Percentiles rank a stretch among this genome's conserved stretches.
These are phyloP conservation scores for Orchesellides sinensis DNA, from an alignment of 2,888 invertebrate genomes.

Conservation along the genomic window DNA sequence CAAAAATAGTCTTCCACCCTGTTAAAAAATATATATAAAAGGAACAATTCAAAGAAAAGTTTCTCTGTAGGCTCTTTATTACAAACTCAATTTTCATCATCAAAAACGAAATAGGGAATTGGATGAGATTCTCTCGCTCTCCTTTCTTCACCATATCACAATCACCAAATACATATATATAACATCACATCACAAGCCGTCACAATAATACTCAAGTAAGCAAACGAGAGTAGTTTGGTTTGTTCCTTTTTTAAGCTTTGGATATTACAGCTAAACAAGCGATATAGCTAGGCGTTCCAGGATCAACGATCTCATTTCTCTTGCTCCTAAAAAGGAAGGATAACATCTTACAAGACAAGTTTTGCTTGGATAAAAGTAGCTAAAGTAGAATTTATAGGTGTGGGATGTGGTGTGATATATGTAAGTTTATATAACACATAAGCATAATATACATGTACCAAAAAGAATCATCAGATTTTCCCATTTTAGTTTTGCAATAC, in stretches of 20 bases:
- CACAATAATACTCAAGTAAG: too few relatives aligned
- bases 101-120: slow-evolving; percentile 11
- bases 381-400: slow-evolving; percentile 39
- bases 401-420: too few relatives aligned
- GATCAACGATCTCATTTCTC: slow-evolving; percentile 60
- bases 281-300: slow-evolving; percentile 32
- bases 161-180: too few relatives aligned
- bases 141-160: too few relatives aligned
- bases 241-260: too few relatives aligned
- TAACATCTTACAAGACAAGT: slow-evolving; percentile 32
- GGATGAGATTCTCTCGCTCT: slow-evolving; percentile 31
- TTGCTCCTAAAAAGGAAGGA: slow-evolving; percentile 11
- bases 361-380: slow-evolving; percentile 15
- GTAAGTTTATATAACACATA: too few relatives aligned
- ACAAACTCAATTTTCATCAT: slow-evolving; percentile 48
- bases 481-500: slow-evolving; percentile 1
- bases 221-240: too few relatives aligned
- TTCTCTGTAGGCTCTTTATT: slow-evolving; percentile 36
- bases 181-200: too few relatives aligned
- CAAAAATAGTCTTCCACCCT: slow-evolving; percentile 11
- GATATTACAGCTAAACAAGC: slow-evolving; percentile 17
- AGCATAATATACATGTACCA: too few relatives aligned
- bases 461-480: slow-evolving; percentile 29
- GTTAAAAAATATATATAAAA: neutral
- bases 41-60: slow-evolving; percentile 7